These are phyloP conservation scores for Steinernema khuongi DNA, from an alignment of 1,140 invertebrate species.

Conservation along the genomic window DNA sequence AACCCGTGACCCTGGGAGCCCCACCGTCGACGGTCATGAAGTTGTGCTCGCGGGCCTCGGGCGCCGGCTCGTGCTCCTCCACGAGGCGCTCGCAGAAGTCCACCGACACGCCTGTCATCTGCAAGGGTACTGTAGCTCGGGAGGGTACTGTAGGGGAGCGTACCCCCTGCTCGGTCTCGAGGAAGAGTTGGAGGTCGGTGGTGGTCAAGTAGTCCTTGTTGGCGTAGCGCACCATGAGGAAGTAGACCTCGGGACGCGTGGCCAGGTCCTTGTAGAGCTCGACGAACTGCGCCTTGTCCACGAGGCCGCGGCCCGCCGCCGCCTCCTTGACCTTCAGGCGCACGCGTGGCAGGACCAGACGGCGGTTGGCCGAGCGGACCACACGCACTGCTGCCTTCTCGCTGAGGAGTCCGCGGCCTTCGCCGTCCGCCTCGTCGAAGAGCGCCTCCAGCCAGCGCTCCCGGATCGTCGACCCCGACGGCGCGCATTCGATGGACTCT, in stretches of 20 bases:
- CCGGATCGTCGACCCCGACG: not conserved
- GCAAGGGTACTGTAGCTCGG: slow-evolving; percentile 39
- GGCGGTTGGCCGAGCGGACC: slow-evolving; percentile 63
- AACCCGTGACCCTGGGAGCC: slow-evolving; percentile 18
- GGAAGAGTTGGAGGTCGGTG: slow-evolving; percentile 66
- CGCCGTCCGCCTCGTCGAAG: slow-evolving; percentile 63
- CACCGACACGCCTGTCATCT: slow-evolving; percentile 64
- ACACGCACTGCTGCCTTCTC: slow-evolving; percentile 63
- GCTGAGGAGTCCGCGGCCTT: slow-evolving; percentile 62
- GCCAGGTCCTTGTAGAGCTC: slow-evolving; percentile 67
- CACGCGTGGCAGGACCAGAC: slow-evolving; percentile 62
- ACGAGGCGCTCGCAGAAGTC: slow-evolving; percentile 65
- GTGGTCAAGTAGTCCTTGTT: slow-evolving; percentile 67
- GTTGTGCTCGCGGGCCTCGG: slow-evolving; percentile 63
- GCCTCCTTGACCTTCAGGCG: slow-evolving; percentile 63
- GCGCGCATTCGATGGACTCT: not conserved
- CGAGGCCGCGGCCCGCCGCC: slow-evolving; percentile 61
- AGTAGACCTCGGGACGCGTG: slow-evolving; percentile 68
- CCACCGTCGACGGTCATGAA: slow-evolving; percentile 67
- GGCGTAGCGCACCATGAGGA: slow-evolving; percentile 67
- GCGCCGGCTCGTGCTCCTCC: slow-evolving; percentile 65
- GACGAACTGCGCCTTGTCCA: slow-evolving; percentile 66
- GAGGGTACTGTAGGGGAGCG: slow-evolving; percentile 35
- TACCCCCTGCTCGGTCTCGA: slow-evolving; percentile 69
- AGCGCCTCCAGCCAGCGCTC: slow-evolving; percentile 63